Evolutionary conservation across 2,113 vertebrate species (phyloP), one percentile per base, ranked within the genome.

Genomic region (Dicentrarchus labrax): DNA sequence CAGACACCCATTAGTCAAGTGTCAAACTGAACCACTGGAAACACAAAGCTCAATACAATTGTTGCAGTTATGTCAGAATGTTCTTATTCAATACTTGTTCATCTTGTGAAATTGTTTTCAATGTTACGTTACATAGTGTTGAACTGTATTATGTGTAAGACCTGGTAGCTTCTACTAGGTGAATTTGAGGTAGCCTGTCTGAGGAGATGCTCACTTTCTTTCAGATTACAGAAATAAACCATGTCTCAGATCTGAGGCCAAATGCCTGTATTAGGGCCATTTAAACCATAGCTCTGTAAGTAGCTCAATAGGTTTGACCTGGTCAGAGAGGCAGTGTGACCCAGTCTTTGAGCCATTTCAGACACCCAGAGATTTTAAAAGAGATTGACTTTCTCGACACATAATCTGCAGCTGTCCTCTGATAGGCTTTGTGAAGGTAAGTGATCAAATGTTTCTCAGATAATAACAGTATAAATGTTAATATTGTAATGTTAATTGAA

Each of bases 1-100:
- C 51, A 86, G 22, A 36, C 51, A 72, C 62, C 61, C 62, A 76
- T 74, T 82, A 83, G 60, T 75, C 79, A 85, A 76, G 54, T 54
- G 82, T 72, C 51, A 66, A 60, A 50, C 60, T 80, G 70, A 78
- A 83, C 38, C 13, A 53, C 36, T 65, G 13, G 62, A 68, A 84
- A 83, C n/a, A 67, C 5, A 60, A 82, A 69, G 57, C 61, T 74
- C 68, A 56, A 48, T 48, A 54, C 50, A 71, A 57, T 30, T 61
- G 15, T 13, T 86, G 67, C 22, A 54, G 30, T 62, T 59, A 39
- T 47, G 30, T 85, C 75, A 45, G 8, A 47, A 64, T 74, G n/a
- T 8, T 39, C 62, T 62, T 64, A 30, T 30, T 30, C 30, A 30
- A 30, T 30, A 30, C 30, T 30, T 30, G 30, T 30, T 30, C 4